Evolutionary conservation across 2,113 vertebrate species (phyloP), one percentile per base, ranked within the genome.

Genomic region (Hippocampus barbouri): DNA sequence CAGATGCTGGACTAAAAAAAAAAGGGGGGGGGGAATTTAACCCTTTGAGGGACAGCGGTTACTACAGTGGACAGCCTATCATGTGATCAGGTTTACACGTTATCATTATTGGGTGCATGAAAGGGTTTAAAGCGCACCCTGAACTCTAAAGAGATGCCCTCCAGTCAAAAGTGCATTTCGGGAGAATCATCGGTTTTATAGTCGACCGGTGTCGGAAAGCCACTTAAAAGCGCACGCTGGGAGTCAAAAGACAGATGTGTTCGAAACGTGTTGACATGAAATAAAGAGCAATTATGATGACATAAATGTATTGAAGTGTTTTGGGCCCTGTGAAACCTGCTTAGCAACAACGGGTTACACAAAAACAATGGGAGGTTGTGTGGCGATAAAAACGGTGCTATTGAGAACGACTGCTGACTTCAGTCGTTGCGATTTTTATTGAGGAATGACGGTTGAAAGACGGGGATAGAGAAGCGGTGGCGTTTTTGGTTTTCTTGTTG

Each of bases 131-230:
- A 45, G 43, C 43, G 3, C 41, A 8, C 41, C 1, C 41, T 10
- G 8, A 8, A 10, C 8, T 71, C 79, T 71, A 53, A 66, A 69
- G 66, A 73, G 64, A 75, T 80, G 79, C 74, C 85, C 81, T 69
- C 66, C 80, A 81, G 78, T 82, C 73, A 79, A 80, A 25, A 72
- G 67, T 43, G 3, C 83, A 72, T 86, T 87, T 87, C 77, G 85
- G 80, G 86, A 89, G 88, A 70, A 43, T 80, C 51, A 8, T 3
- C 72, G 7, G 79, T 79, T 82, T 87, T 83, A 79, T 85, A 87
- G 85, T 85, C 70, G 82, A 90, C 79, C 76, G 73, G 43, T 78
- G 71, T 80, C 8, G 23, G 63, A 86, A 87, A 90, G 86, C 84
- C 86, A 71, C 57, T 71, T 66, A 45, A 78, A 75, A 79, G 72